Base-by-base conservation (phyloP, 2,113 vertebrate genomes). In the Azemiops feae region DNA sequence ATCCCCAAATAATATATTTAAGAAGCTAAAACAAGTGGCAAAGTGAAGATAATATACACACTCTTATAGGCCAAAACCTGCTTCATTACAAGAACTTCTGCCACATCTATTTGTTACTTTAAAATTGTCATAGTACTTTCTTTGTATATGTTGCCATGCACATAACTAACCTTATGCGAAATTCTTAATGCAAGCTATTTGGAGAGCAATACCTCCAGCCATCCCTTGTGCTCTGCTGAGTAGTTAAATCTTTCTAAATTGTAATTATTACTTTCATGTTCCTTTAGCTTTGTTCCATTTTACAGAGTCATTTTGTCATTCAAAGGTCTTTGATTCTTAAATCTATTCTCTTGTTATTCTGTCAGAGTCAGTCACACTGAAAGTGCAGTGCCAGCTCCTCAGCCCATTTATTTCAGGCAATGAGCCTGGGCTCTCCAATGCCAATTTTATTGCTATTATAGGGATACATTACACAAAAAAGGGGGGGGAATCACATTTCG, bases 251-350 rank as follows among this genome's bases (percentile, higher is more conserved):
- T 88, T 54, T 60, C 27, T 34, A 23, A 50, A 23, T 45, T 55
- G 20, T 81, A 81, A 87, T 87, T 45, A 45, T 55, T 54, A 0
- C 2, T 39, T 45, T 89, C 20, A 85, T 93, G 7, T 6, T 11
- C 54, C 57, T 57, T 54, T 91, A 91, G 18, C 52, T 95, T 94
- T 96, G 93, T 91, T 4, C 87, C 60, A 34, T 88, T 52, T n/a
- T 88, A 53, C 85, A 86, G 86, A 86, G 89, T 9, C 94, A 0
- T 85, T 93, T 94, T 8, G 47, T 54, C 69, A 45, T 85, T 4
- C 25, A 30, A 91, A 95, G 89, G 30, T 95, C 81, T 47, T 57
- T 91, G 0, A 88, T 2, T 87, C 27, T 94, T 27, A 22, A 86
- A 93, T 4, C 90, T n/a, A 3, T 1, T 89, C 94, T 25, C 23